Evolutionary conservation across 2,797 vertebrate species (phyloP).

Genomic region (Anas georgica): DNA sequence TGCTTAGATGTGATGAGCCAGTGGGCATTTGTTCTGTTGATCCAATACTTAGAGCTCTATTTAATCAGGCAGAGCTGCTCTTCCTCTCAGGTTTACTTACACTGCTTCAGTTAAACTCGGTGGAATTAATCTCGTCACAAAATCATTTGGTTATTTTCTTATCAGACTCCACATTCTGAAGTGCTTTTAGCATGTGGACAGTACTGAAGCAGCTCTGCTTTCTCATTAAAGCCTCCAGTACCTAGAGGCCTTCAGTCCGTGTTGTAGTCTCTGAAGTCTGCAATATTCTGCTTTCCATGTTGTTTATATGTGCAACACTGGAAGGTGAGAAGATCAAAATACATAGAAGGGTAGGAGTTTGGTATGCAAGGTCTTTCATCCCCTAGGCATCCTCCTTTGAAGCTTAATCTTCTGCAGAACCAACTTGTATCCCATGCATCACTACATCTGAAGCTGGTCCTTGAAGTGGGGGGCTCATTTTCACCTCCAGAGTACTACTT

Average conservation of each 20-base stretch:
- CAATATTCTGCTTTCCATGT: background rate
- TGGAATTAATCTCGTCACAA: conserved; percentile 18
- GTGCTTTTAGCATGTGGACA: background rate
- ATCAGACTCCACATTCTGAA: background rate
- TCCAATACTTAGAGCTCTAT: conserved; percentile 7
- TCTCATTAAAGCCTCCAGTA: background rate
- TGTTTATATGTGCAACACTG: background rate
- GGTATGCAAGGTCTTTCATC: background rate
- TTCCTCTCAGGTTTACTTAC: background rate
- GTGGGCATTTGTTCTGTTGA: conserved; percentile 11
- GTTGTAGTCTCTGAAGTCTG: background rate
- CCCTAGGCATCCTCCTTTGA: background rate
- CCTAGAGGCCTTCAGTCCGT: background rate
- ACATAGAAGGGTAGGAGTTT: background rate
- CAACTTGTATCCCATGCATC: background rate
- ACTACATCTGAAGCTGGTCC: background rate
- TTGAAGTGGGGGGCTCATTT: background rate
- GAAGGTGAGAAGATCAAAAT: background rate
- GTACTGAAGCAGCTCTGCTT: background rate
- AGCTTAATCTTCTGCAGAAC: background rate
- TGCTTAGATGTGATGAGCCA: background rate
- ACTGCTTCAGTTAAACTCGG: background rate
- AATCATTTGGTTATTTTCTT: conserved; percentile 32
- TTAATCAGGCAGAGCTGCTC: conserved; percentile 29
- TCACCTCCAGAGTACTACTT: background rate